Evolutionary conservation across 2,113 vertebrate species (phyloP).

Genomic region (Rhea americana): DNA sequence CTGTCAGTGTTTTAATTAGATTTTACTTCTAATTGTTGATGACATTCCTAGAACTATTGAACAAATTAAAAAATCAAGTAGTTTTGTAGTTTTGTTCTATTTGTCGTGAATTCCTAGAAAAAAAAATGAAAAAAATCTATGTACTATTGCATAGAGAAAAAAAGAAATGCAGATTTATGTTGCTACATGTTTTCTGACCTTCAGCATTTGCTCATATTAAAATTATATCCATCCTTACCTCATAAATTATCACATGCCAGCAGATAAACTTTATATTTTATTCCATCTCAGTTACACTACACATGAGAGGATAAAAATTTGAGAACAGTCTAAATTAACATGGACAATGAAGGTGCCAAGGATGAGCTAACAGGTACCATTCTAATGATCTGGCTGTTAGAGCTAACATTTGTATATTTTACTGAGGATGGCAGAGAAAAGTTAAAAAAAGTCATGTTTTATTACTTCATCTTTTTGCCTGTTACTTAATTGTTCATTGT

Average conservation of each 20-base stretch:
- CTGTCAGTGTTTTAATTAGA: neutral
- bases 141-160: neutral
- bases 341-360: accelerated
- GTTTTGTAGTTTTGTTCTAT: neutral
- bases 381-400: neutral
- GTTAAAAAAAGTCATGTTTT: neutral
- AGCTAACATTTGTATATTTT: neutral
- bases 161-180: neutral
- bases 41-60: neutral
- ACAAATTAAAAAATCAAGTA: neutral
- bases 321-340: neutral
- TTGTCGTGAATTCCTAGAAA: neutral
- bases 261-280: neutral
- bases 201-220: neutral
- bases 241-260: neutral
- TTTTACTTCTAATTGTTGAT: neutral
- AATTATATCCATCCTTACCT: neutral
- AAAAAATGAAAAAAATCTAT: neutral
- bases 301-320: neutral
- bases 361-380: neutral
- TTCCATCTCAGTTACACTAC: neutral
- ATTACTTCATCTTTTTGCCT: neutral
- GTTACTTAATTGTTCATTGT: neutral
- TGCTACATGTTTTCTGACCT: neutral
- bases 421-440: neutral